Evolutionary conservation across 2,888 invertebrate genomes (phyloP).

Genomic region (Apamea sordens): DNA sequence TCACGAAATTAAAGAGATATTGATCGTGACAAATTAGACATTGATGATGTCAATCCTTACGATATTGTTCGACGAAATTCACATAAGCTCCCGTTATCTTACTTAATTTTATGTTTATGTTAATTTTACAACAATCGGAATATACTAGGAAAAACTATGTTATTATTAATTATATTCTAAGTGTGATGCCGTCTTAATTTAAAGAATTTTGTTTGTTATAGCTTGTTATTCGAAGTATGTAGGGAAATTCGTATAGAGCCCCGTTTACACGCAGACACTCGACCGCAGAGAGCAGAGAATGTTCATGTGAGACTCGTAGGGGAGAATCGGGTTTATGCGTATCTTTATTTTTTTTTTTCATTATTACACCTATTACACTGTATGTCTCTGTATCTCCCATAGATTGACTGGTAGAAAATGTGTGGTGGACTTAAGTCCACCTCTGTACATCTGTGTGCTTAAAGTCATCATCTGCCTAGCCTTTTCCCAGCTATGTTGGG

Average conservation of each 20-base stretch:
- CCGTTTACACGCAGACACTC: conserved; percentile 5
- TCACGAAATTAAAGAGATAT: conserved; percentile 42
- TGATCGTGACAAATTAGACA: conserved; percentile 55
- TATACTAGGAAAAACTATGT: conserved; percentile 54
- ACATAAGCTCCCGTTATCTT: conserved; percentile 47
- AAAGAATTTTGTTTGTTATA: conserved; percentile 20
- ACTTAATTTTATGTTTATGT: conserved; percentile 54
- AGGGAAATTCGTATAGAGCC: conserved; percentile 7
- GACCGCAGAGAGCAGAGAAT: neutral
- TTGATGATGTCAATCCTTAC: conserved; percentile 65
- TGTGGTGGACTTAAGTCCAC: neutral
- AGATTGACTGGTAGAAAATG: neutral
- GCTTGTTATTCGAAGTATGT: conserved; percentile 21
- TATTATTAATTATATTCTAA: conserved; percentile 40
- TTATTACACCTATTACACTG: neutral
- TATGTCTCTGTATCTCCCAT: neutral
- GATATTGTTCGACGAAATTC: conserved; percentile 64
- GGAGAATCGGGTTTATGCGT: neutral
- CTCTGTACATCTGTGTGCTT: neutral
- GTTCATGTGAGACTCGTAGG: neutral
- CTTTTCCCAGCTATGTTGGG: no score
- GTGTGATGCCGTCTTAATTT: conserved; percentile 28
- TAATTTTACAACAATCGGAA: conserved; percentile 42
- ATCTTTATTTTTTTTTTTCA: neutral
- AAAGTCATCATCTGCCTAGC: no score